Evolutionary conservation across 2,888 invertebrate species (phyloP), one percentile per base, ranked within the genome.

Genomic region (Orthonychiurus folsomi): DNA sequence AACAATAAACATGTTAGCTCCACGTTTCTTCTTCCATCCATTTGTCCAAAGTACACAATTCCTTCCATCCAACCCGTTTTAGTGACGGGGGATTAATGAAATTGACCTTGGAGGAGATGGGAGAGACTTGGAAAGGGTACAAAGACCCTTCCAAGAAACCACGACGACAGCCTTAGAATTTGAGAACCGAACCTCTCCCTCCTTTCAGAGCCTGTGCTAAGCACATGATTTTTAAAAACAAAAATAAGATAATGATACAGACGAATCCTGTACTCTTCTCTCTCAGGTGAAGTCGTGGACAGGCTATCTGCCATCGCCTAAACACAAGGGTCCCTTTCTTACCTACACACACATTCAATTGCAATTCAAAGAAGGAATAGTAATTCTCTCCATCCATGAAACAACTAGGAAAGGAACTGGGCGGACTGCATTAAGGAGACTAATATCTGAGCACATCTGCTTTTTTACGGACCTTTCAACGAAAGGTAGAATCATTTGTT

Each of bases 401-500:
- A 37, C 5, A 37, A 37, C 37, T 37, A 37, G 5, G 37, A 37
- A n/a, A 37, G 37, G 15, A 37, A 37, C 37, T 37, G 37, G 37
- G 37, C 37, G 37, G 37, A 37, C 37, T 9, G 15, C 37, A 37
- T 37, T 37, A 37, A 37, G 37, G 15, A 37, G 37, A 37, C 37
- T 37, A 37, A 37, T 37, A 37, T 37, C 37, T 9, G 37, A 9
- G 9, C 15, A 9, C 37, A 15, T 37, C 37, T 37, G 37, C n/a
- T n/a, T n/a, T 37, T 37, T 37, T 37, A 9, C 37, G 37, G 37
- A 37, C 37, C 37, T 37, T 37, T 37, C 37, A 37, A 37, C 37
- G 37, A 37, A 37, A 37, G 37, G 37, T 37, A 37, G 37, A 37
- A 37, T 37, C 37, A 37, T 37, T 37, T 37, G 37, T 37, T 37